Evolutionary conservation across 1,140 invertebrate species (phyloP), one percentile per base, ranked within the genome.

Genomic region (Bombus turneri): DNA sequence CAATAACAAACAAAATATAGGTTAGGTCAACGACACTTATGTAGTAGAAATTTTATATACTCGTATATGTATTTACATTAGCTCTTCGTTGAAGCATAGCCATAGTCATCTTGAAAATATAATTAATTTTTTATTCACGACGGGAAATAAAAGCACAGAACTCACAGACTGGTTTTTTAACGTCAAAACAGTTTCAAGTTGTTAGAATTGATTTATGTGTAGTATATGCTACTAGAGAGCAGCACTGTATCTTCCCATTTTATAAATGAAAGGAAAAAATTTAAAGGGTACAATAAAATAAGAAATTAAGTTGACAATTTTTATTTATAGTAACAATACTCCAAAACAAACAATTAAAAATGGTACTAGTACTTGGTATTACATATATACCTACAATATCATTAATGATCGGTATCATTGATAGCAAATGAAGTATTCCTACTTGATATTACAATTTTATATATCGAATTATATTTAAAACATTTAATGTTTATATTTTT

Each of bases 61-160:
- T 64, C 81, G 73, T 84, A 62, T 85, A 41, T 83, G 71, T 83
- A 95, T 94, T 96, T 94, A 96, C 96, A 90, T 96, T 96, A 73
- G 96, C 95, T 83, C 96, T 95, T 59, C 96, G 95, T 94, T 96
- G 96, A 91, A 94, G 74, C 93, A 96, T 96, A 86, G 95, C 96
- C 94, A 96, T 95, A 87, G 96, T 96, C 96, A 96, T 96, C 74
- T 91, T 96, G 85, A 69, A 53, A 69, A 57, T 18, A 62, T 73
- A 92, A 87, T 41, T 87, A 88, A 86, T 76, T 22, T 47, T 39
- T 41, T 72, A 28, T 34, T 47, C n/a, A 22, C 15, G 31, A 22
- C 3, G 1, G 9, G 18, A 78, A 83, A 37, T 3, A 22, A 39
- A 47, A 75, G 2, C 25, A 12, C n/a, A 47, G 4, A 43, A 59